Conservation (phyloP, 1,140 invertebrate species). For the Drosophila yakuba region DNA sequence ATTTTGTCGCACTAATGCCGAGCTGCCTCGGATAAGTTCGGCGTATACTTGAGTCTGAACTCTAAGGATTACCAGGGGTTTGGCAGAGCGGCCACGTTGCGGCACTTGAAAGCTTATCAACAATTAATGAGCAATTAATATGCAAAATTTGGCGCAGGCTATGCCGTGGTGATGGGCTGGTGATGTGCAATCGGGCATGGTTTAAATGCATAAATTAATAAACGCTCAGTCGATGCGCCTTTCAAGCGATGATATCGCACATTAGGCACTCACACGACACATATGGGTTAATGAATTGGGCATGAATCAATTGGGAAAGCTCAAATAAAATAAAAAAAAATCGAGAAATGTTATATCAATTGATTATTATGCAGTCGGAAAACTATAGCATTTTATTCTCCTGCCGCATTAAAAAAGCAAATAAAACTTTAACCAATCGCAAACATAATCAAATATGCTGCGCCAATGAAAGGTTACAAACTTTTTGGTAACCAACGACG, state of each 20-base stretch:
- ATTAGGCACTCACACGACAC: constrained; percentile 24
- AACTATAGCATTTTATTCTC: background rate
- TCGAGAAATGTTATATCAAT: constrained; percentile 3
- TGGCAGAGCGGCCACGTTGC: constrained; percentile 26
- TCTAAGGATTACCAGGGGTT: constrained; percentile 50
- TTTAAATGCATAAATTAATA: constrained; percentile 76
- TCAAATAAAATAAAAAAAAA: constrained; percentile 4
- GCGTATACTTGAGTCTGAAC: constrained; percentile 62
- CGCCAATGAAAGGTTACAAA: background rate
- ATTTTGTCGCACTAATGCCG: constrained; percentile 76
- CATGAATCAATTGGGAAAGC: constrained; percentile 18
- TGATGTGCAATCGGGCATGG: constrained; percentile 44
- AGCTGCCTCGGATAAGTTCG: constrained; percentile 57
- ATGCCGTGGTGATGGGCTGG: constrained; percentile 6
- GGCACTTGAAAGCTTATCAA: constrained; percentile 73
- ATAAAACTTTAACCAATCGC: constrained; percentile 7
- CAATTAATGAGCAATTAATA: constrained; percentile 84
- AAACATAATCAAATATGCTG: constrained; percentile 20
- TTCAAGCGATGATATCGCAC: constrained; percentile 9
- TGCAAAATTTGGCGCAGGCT: constrained; percentile 62
- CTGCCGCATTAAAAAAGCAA: background rate
- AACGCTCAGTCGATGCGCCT: constrained; percentile 15
- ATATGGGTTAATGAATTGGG: constrained; percentile 8
- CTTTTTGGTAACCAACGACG: background rate
- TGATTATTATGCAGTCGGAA: constrained; percentile 9